A percentile compares a stretch with the other conserved stretches of the same genome.
Conservation (phyloP, 2,113 vertebrate genomes). For the Heterotis niloticus region DNA sequence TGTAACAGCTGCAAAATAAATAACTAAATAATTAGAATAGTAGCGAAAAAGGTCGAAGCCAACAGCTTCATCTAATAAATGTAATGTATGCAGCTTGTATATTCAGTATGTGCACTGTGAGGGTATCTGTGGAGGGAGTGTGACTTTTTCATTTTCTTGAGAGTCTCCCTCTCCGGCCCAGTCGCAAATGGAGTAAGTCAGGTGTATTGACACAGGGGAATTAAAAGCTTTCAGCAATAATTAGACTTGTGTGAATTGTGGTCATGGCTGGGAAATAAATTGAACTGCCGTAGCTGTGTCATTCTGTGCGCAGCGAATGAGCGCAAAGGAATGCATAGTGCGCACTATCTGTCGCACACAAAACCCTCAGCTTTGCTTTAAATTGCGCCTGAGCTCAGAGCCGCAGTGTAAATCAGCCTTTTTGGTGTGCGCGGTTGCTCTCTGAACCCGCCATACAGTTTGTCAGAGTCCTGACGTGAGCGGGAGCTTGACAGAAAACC, state of each 20-base stretch:
- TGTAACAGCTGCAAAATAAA: neutral
- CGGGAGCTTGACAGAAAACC: too few relatives aligned
- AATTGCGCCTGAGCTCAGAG: too few relatives aligned
- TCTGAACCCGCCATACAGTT: too few relatives aligned
- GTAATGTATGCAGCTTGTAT: neutral
- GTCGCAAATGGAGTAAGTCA: slow-evolving; percentile 34
- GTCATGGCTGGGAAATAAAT: neutral
- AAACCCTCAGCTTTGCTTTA: too few relatives aligned
- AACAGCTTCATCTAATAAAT: neutral
- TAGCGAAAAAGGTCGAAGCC: neutral
- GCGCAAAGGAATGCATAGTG: too few relatives aligned
- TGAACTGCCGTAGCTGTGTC: neutral
- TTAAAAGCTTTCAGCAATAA: slow-evolving; percentile 26
- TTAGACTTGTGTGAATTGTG: slow-evolving; percentile 9
- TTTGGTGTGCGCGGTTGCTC: too few relatives aligned
- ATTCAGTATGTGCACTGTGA: neutral
- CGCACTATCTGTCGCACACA: too few relatives aligned
- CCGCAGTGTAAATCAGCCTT: too few relatives aligned
- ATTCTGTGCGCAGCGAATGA: neutral
- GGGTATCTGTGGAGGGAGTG: slow-evolving; percentile 24
- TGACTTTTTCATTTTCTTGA: slow-evolving; percentile 56
- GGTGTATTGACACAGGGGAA: slow-evolving; percentile 10
- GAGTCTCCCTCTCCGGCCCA: slow-evolving; percentile 34
- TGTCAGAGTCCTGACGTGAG: too few relatives aligned
- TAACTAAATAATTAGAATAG: too few relatives aligned